Evolutionary conservation across 2,797 vertebrate genomes (phyloP).

Genomic region (Dallia pectoralis): DNA sequence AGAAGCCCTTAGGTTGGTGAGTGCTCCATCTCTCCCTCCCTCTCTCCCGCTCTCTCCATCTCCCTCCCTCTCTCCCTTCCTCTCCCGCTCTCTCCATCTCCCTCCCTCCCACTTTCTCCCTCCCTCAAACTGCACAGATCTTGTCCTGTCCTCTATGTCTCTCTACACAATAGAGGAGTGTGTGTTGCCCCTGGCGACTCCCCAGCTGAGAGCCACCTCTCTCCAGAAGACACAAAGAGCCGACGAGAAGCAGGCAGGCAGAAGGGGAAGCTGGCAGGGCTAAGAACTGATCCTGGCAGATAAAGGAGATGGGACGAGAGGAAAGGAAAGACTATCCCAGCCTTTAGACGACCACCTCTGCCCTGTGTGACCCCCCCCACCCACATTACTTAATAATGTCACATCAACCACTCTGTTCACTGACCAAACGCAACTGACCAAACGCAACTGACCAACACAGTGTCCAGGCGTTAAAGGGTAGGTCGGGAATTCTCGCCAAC

Average conservation of each 20-base stretch:
- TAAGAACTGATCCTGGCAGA: conserved; percentile 75
- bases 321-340: conserved; percentile 47
- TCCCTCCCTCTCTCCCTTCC: conserved; percentile 45
- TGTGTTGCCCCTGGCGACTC: conserved; percentile 66
- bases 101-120: neutral
- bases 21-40: conserved; percentile 56
- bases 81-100: neutral
- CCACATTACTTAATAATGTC: neutral
- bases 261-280: conserved; percentile 68
- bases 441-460: too few relatives aligned
- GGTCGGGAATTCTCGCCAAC: too few relatives aligned
- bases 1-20: conserved; percentile 57
- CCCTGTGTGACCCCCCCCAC: neutral
- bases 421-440: too few relatives aligned
- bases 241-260: conserved; percentile 40
- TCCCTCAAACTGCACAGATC: conserved; percentile 27
- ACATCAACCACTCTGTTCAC: neutral
- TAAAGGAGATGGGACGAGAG: conserved; percentile 63
- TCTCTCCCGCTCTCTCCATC: conserved; percentile 59
- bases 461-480: too few relatives aligned
- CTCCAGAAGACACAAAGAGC: conserved; percentile 62
- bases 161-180: conserved; percentile 68
- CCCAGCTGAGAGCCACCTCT: conserved; percentile 78
- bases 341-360: conserved; percentile 28
- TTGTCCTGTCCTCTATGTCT: conserved; percentile 71